Evolutionary conservation across 2,113 vertebrate species (phyloP).

Genomic region (Rhinopomastus cyanomelas): DNA sequence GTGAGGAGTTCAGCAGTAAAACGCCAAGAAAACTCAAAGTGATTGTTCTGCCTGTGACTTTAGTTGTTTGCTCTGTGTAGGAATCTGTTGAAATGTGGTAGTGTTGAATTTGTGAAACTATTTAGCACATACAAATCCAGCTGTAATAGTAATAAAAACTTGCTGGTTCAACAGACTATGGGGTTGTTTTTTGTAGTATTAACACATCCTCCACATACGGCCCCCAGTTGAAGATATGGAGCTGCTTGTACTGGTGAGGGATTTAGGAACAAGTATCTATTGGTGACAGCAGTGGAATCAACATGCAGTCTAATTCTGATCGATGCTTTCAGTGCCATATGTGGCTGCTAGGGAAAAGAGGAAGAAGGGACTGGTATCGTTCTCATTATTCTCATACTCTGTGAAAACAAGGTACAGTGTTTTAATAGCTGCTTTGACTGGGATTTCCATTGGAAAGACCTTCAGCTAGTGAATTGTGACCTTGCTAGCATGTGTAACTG

Average conservation of each 20-base stretch:
- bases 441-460: background rate
- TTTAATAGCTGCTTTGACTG: slow-evolving; percentile 9
- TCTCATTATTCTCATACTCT: background rate
- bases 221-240: background rate
- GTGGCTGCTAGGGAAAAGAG: background rate
- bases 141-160: slow-evolving; percentile 29
- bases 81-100: slow-evolving; percentile 14
- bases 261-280: slow-evolving; percentile 9
- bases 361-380: background rate
- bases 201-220: slow-evolving; percentile 22
- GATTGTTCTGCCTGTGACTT: background rate
- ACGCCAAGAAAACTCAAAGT: background rate
- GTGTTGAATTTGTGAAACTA: slow-evolving; percentile 34
- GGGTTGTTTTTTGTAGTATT: background rate
- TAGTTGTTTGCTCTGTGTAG: background rate
- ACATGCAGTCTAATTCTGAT: slow-evolving; percentile 11
- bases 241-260: background rate
- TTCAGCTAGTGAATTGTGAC: slow-evolving; percentile 30
- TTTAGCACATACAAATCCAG: slow-evolving; percentile 34
- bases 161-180: slow-evolving; percentile 17
- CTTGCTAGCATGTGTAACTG: slow-evolving; percentile 49
- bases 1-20: background rate
- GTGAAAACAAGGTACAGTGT: slow-evolving; percentile 9
- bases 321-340: background rate
- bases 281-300: slow-evolving; percentile 35